phyloP scores from a whole-genome alignment of 2,888 invertebrate species.

The Microdon myrmicae region DNA sequence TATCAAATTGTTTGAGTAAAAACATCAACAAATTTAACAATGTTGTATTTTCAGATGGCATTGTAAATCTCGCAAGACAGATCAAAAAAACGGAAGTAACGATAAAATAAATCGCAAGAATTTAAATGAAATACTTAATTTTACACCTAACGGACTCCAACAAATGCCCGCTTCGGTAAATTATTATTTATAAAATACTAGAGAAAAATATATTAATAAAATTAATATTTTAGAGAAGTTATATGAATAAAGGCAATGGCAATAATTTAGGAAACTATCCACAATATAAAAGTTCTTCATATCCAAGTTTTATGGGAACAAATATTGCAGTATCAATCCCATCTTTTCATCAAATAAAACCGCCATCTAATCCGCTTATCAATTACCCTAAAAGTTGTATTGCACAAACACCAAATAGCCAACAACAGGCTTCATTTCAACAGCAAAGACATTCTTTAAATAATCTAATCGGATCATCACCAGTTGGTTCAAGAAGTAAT shows the following conservation, averaged over 20 bases:
- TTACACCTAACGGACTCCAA: constrained; percentile 57
- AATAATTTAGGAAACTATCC: constrained; percentile 9
- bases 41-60: constrained; percentile 60
- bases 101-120: constrained; percentile 65
- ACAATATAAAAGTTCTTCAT: constrained; percentile 64
- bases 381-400: constrained; percentile 53
- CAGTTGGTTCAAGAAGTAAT: constrained; percentile 60
- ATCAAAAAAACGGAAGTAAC: constrained; percentile 62
- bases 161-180: constrained; percentile 44
- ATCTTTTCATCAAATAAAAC: constrained; percentile 54
- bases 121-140: constrained; percentile 63
- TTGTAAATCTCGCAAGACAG: constrained; percentile 63
- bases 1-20: no score
- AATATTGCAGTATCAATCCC: constrained; percentile 54
- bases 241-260: constrained; percentile 9
- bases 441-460: constrained; percentile 64
- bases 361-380: constrained; percentile 31
- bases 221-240: constrained; percentile 16
- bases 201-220: neutral
- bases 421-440: constrained; percentile 29
- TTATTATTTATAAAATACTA: neutral
- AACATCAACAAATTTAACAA: neutral
- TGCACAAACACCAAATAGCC: constrained; percentile 46
- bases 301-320: constrained; percentile 61
- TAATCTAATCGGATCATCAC: constrained; percentile 63